These are phyloP conservation scores for Hypanus sabinus DNA, from an alignment of 2,113 vertebrate genomes.

Conservation along the genomic window DNA sequence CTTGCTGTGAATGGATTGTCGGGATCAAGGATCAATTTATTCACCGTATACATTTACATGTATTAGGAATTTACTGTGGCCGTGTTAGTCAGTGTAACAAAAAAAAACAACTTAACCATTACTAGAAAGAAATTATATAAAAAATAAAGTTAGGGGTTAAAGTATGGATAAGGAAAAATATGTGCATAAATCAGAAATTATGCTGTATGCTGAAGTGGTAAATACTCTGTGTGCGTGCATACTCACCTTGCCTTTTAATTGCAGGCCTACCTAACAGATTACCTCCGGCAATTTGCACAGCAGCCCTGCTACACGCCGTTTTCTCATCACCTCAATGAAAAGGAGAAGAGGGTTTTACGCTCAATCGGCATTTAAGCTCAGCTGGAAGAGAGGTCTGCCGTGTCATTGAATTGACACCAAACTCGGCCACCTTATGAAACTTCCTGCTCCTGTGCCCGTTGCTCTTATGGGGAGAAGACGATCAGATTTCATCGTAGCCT, in stretches of 20 bases:
- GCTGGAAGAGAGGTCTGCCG: not conserved
- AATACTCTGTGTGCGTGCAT: not conserved
- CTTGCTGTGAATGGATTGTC: not conserved
- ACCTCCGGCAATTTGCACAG: conserved; percentile 92
- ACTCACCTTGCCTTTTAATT: conserved; percentile 35
- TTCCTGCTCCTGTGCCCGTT: conserved; percentile 36
- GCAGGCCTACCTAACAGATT: conserved; percentile 93
- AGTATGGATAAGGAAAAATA: too few relatives aligned
- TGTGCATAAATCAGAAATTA: not conserved
- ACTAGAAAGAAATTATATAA: too few relatives aligned
- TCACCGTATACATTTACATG: too few relatives aligned
- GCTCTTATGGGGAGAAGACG: not conserved
- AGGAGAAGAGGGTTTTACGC: conserved; percentile 81
- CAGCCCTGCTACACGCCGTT: conserved; percentile 94
- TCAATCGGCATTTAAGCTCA: conserved; percentile 75
- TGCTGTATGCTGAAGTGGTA: not conserved
- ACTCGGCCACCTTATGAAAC: not conserved
- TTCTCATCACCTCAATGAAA: conserved; percentile 86
- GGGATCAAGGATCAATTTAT: too few relatives aligned
- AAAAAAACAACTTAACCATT: too few relatives aligned
- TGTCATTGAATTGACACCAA: not conserved
- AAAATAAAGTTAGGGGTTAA: too few relatives aligned
- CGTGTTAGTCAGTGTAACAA: too few relatives aligned
- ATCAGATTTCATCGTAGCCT: conserved; percentile 16
- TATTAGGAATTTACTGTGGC: too few relatives aligned